A percentile compares a stretch with the other conserved stretches of the same genome.
Evolutionary conservation across 2,797 vertebrate species (phyloP).

Genomic region (Premnoplex brunnescens): DNA sequence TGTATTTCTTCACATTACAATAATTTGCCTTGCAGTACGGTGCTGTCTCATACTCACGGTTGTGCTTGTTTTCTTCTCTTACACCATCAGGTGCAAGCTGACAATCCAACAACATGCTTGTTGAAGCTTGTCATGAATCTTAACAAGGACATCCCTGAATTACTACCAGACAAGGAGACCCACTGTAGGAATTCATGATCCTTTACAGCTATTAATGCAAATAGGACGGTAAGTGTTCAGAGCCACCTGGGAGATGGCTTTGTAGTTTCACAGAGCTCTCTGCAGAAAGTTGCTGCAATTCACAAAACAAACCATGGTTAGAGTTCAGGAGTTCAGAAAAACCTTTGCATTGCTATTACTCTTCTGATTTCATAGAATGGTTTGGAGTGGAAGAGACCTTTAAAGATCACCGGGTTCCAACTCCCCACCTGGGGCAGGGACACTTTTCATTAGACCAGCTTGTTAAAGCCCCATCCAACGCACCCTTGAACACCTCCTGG

Average conservation of each 20-base stretch:
- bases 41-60: not conserved
- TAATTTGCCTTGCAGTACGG: not conserved
- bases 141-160: not conserved
- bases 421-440: not conserved
- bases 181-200: not conserved
- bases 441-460: too few species aligned
- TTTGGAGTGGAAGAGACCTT: not conserved
- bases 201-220: not conserved
- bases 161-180: not conserved
- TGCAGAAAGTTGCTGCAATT: not conserved
- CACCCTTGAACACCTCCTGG: not conserved
- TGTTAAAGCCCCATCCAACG: not conserved
- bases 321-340: not conserved
- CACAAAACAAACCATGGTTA: not conserved
- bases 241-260: not conserved
- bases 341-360: not conserved
- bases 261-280: not conserved
- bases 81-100: not conserved
- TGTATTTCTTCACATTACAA: not conserved
- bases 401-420: not conserved
- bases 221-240: not conserved
- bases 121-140: not conserved
- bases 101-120: not conserved
- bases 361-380: not conserved
- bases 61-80: not conserved